Conservation (phyloP, 2,797 vertebrate genomes). For the Ispidina picta region DNA sequence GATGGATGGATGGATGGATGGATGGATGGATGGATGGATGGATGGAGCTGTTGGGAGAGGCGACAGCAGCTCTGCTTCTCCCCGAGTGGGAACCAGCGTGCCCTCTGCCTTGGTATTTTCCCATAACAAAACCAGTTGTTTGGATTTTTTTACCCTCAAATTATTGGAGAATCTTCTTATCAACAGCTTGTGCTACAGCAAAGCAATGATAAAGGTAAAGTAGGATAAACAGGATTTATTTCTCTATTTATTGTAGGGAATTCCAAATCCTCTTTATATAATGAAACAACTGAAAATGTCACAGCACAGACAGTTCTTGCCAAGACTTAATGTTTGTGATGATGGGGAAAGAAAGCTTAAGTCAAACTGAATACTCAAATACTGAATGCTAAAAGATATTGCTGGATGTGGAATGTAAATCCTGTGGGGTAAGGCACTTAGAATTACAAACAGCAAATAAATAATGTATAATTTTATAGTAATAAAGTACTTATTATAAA, state of each 20-base stretch:
- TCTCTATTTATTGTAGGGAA: background rate
- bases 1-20: no score
- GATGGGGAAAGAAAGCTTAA: background rate
- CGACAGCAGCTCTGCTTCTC: background rate
- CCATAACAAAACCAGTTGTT: no score
- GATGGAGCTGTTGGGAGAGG: background rate
- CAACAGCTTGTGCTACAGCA: background rate
- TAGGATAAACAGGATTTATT: no score
- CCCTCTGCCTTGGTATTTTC: no score
- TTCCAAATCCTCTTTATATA: no score
- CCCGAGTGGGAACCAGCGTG: no score
- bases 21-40: no score
- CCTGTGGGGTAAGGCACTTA: background rate
- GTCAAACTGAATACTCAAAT: background rate
- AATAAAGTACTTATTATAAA: no score
- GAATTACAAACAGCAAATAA: background rate
- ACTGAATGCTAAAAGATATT: no score
- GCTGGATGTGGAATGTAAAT: background rate
- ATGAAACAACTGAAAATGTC: rapidly evolving
- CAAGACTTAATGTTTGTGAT: background rate
- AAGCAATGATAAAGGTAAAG: background rate
- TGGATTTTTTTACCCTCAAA: background rate
- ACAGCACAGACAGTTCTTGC: background rate
- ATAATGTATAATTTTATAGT: background rate
- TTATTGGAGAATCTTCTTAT: no score